Base-by-base conservation (phyloP, 2,113 vertebrate species). In the Pteronura brasiliensis region DNA sequence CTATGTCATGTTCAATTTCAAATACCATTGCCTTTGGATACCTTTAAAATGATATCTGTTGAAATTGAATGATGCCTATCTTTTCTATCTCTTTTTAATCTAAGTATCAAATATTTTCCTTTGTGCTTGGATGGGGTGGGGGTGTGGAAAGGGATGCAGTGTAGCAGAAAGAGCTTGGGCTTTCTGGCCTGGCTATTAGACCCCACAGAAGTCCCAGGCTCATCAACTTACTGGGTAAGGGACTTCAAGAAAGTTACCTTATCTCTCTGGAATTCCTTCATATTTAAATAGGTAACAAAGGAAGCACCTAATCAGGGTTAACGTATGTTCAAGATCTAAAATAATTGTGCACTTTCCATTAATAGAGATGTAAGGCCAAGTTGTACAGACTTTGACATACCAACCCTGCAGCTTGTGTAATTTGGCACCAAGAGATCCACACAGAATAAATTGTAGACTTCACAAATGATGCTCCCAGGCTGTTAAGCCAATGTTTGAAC, bases 281-380 rank as follows among this genome's bases (percentile, higher is more conserved):
- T 89, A 89, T 92, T 86, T 92, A 92, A 97, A 61, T 2, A 67
- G 20, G 7, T 87, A 86, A 87, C 36, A 90, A 82, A 86, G 21
- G 6, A 92, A 86, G 65, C 0, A 71, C 57, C 4, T 85, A 77
- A 69, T 72, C 34, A n/a, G 55, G 6, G 6, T 72, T 90, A 29
- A 92, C 39, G 55, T 69, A 59, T 57, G 1, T 57, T 88, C 47
- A 79, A 55, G 31, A 39, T 90, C 93, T 96, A 69, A 92, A 95
- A 76, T 42, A 88, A 88, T 17, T 82, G 20, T 55, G 10, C 27
- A 57, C 27, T 96, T 81, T 81, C 71, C 4, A 17, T 91, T 95
- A 88, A 59, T 79, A 80, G 55, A 93, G 20, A 39, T 77, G 12
- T 42, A 86, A 95, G 21, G 7, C 49, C 80, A 76, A 88, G 13